These are phyloP conservation scores for Manduca sexta DNA, from an alignment of 1,140 invertebrate species.

Conservation along the genomic window DNA sequence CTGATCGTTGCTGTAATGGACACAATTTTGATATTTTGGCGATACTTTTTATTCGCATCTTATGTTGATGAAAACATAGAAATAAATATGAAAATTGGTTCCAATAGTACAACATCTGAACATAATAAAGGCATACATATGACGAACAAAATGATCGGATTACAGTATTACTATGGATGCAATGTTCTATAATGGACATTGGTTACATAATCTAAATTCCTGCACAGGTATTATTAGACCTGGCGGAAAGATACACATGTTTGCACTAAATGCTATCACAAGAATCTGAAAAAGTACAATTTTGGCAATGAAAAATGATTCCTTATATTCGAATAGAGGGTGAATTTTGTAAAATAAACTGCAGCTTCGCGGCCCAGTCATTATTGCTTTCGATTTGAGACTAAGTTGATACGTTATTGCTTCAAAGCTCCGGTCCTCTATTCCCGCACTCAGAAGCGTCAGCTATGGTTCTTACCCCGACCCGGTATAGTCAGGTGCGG, in stretches of 20 bases:
- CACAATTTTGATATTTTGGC: not conserved
- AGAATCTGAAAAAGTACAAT: constrained; percentile 3
- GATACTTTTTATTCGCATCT: not conserved
- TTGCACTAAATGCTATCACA: not conserved
- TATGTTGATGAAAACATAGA: too few species aligned
- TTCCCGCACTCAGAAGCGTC: not conserved
- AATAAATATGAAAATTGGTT: not conserved
- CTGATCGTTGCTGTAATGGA: constrained; percentile 3
- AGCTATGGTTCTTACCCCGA: too few species aligned
- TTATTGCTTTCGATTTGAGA: constrained; percentile 48
- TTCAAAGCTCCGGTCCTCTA: constrained; percentile 30
- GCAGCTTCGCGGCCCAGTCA: constrained; percentile 8
- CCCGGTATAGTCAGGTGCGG: too few species aligned
- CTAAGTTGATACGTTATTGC: constrained; percentile 40
- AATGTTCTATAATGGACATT: too few species aligned
- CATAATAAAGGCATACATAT: too few species aligned
- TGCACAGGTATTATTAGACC: too few species aligned
- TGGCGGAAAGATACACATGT: too few species aligned
- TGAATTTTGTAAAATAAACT: constrained; percentile 3
- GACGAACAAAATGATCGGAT: too few species aligned
- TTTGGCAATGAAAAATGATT: constrained; percentile 1
- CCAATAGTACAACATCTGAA: too few species aligned
- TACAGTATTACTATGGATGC: too few species aligned
- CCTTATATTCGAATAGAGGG: constrained; percentile 5
- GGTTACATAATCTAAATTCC: too few species aligned